Evolutionary conservation across 2,888 invertebrate species (phyloP).

Genomic region (Conistra vaccinii): DNA sequence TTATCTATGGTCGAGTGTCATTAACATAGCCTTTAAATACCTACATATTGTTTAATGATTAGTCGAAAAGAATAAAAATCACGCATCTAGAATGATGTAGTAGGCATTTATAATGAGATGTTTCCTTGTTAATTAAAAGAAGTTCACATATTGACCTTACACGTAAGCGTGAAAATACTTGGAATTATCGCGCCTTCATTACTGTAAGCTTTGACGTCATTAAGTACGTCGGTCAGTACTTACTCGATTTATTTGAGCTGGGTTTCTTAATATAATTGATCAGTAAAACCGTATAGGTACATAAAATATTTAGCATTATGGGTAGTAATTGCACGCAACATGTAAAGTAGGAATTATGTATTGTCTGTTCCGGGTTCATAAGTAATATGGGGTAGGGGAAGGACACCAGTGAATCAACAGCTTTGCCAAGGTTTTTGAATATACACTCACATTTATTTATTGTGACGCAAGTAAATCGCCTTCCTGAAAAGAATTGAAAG

Average conservation of each 20-base stretch:
- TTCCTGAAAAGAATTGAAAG: constrained; percentile 54
- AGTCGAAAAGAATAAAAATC: background rate
- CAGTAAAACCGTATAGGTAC: background rate
- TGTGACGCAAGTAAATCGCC: constrained; percentile 32
- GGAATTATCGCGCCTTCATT: constrained; percentile 29
- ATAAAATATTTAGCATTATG: constrained; percentile 16
- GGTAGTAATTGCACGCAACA: constrained; percentile 21
- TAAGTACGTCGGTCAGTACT: constrained; percentile 20
- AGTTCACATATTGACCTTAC: constrained; percentile 37
- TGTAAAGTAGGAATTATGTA: constrained; percentile 17
- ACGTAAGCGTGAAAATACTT: constrained; percentile 52
- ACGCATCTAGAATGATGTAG: background rate
- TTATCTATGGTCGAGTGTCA: background rate
- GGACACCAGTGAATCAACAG: constrained; percentile 31
- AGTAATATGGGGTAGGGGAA: constrained; percentile 43
- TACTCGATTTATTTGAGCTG: constrained; percentile 4
- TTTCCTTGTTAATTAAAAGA: constrained; percentile 42
- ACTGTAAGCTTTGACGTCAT: constrained; percentile 47
- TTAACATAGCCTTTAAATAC: background rate
- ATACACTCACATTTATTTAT: constrained; percentile 25
- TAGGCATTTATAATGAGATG: background rate
- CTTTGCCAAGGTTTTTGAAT: constrained; percentile 51
- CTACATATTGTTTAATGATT: background rate
- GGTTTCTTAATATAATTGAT: constrained; percentile 22
- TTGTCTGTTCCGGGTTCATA: constrained; percentile 58